A percentile compares a stretch with the other conserved stretches of the same genome.
Evolutionary conservation across 2,113 vertebrate species (phyloP).

Genomic region (Thamnophis sirtalis): DNA sequence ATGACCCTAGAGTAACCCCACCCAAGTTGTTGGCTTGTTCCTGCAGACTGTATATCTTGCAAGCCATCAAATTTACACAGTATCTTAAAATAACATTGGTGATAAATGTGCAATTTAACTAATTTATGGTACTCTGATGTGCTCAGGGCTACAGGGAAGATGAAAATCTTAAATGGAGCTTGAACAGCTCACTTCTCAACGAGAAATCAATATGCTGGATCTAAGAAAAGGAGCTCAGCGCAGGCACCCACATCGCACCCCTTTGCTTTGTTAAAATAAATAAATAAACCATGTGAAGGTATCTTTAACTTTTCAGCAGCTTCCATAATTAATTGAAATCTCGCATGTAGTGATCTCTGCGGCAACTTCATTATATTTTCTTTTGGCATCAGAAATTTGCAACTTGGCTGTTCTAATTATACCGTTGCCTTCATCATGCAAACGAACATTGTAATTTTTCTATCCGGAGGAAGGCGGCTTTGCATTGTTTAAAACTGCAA

Average conservation of each 20-base stretch:
- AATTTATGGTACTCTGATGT: conserved; percentile 91
- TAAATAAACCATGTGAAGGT: conserved; percentile 40
- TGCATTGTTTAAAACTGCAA: conserved; percentile 1
- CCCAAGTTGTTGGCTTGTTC: conserved; percentile 67
- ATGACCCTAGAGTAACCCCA: conserved; percentile 77
- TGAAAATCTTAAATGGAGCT: conserved; percentile 99
- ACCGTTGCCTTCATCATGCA: conserved; percentile 29
- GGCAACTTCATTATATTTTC: conserved; percentile 58
- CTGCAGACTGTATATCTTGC: conserved; percentile 73
- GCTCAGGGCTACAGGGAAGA: conserved; percentile 90
- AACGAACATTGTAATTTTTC: conserved; percentile 39
- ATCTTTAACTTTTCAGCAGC: conserved; percentile 73
- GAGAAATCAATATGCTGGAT: conserved; percentile 98
- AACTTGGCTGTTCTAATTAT: conserved; percentile 31
- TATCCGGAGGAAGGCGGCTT: conserved; percentile 30
- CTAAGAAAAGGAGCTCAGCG: conserved; percentile 77
- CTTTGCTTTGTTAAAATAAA: not conserved
- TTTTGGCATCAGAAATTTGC: conserved; percentile 46
- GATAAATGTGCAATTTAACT: conserved; percentile 99
- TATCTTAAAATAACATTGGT: conserved; percentile 95
- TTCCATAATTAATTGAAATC: conserved; percentile 70
- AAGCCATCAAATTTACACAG: conserved; percentile 81
- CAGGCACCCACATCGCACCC: conserved; percentile 8
- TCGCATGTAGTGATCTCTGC: conserved; percentile 48
- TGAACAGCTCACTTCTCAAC: conserved; percentile 96